Evolutionary conservation across 2,888 invertebrate genomes (phyloP), one percentile per base, ranked within the genome.

Genomic region (Saturnia japonica): DNA sequence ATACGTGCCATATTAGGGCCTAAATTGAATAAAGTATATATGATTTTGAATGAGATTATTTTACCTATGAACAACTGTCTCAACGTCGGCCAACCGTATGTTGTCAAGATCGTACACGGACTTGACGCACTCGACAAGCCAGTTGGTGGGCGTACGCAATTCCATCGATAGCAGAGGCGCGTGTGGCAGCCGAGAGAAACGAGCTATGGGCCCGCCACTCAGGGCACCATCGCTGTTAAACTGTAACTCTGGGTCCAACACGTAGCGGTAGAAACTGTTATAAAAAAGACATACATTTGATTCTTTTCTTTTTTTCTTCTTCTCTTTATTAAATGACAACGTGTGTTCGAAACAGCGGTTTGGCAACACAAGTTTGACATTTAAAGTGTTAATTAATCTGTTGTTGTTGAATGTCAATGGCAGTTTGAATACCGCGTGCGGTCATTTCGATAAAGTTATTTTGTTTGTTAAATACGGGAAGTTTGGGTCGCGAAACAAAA

Each of bases 21-120:
- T 34, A 34, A 34, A 34, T 34, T 34, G 6, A 34, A 34, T 34
- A 34, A 34, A 34, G 34, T 34, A 34, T 34, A 34, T 34, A 34
- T 2, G 2, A 34, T 34, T 4, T 34, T 34, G 34, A 34, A 4
- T 34, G n/a, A 34, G 6, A 34, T 54, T 28, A 25, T 60, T 72
- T 74, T n/a, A 96, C 96, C 96, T 97, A 82, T 97, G 97, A 3
- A 98, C 97, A 0, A 97, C 96, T 43, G 97, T 97, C 62, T 97
- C 97, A 14, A 99, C 98, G 88, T 99, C 98, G 74, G 98, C 97
- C 74, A 99, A 93, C 73, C 98, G 96, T 74, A 99, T 99, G 85
- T 99, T 99, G 88, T 99, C 99, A 79, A 99, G 95, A 93, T 99
- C 99, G 88, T 99, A 98, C 0, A 98, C 97, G 8, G 99, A 98